Base-by-base conservation (phyloP, 2,797 vertebrate species). In the Thripadectes ignobilis region DNA sequence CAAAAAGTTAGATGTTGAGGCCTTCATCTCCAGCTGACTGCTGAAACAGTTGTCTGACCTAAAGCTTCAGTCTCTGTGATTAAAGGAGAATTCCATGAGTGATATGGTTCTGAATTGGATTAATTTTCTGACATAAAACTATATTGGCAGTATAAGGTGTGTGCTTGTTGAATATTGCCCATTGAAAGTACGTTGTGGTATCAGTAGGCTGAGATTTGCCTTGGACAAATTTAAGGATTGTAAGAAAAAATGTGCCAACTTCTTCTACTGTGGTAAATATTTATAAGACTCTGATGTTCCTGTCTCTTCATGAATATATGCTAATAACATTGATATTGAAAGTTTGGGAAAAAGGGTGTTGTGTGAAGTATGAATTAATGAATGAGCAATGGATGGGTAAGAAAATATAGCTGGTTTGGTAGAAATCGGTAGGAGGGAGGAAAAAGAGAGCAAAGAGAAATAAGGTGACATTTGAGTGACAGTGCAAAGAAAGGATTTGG, bases 401-500 rank as follows among this genome's bases (percentile, higher is more conserved):
- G 61, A 68, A 88, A 73, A 55, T 20, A 2, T 9, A 76, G 49
- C 55, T 92, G 30, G 90, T 88, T 86, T 88, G n/a, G n/a, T 84
- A 78, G 55, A 69, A 88, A 45, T 73, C 29, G 7, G 2, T 86
- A 41, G 67, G 86, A 73, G 59, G 73, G 65, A 10, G 19, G 23
- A 3, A 5, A 7, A 68, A 65, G 93, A 92, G 23, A 92, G 51
- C 43, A 32, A 73, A 86, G 38, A 92, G 22, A 87, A 90, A 32
- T 76, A 85, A 87, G 48, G 24, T 92, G 83, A 62, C 66, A n/a
- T 61, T 75, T 88, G 82, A 92, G 41, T 85, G 92, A 68, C 75
- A 86, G 75, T 80, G 29, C 81, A 93, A 94, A 92, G 85, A 87
- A 92, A 78, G 27, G 23, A 91, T 92, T 61, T 91, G 79, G 48